Evolutionary conservation across 2,888 invertebrate genomes (phyloP), one percentile per base, ranked within the genome.

Genomic region (Microplitis manilae): DNA sequence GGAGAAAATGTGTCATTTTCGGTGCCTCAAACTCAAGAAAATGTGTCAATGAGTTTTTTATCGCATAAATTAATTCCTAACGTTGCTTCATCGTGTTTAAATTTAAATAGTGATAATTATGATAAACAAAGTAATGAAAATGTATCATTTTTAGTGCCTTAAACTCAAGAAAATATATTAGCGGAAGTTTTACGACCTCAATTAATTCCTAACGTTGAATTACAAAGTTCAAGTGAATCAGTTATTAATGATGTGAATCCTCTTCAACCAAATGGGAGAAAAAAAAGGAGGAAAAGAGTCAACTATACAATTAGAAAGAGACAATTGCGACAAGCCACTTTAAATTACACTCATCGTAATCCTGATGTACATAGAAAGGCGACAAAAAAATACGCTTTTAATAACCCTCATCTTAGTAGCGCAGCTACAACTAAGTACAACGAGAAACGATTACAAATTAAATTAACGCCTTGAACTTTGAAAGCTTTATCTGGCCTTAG

Each of bases 331-430:
- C 41, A 41, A 41, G 41, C 41, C 41, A 41, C 41, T 41, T 41
- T 41, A 41, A 41, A 41, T 41, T 41, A 41, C 41, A 41, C 6
- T 41, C 41, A 41, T 41, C 41, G 41, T 41, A 41, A 41, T 41
- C 41, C 41, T 79, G 79, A 68, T 80, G 82, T 70, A 79, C 78
- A 60, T 39, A 65, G 73, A 73, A 70, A 13, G 81, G 81, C 70
- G 64, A 75, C 9, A 72, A 50, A 59, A 68, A 80, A 67, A 76
- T 60, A 50, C 75, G 77, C 41, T 41, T 41, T 6, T 38, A 39
- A 1, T 20, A 60, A 9, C 80, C 81, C 62, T 72, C 30, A 13
- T 38, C 1, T 41, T 41, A 41, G 8, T 41, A 4, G 8, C 1
- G 8, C 4, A 41, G 6, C 6, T 1, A 8, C 8, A 6, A 41